Percentiles rank a stretch among this genome's conserved stretches.
These are phyloP conservation scores for Dicycla oo DNA, from an alignment of 2,888 invertebrate species.

Conservation along the genomic window DNA sequence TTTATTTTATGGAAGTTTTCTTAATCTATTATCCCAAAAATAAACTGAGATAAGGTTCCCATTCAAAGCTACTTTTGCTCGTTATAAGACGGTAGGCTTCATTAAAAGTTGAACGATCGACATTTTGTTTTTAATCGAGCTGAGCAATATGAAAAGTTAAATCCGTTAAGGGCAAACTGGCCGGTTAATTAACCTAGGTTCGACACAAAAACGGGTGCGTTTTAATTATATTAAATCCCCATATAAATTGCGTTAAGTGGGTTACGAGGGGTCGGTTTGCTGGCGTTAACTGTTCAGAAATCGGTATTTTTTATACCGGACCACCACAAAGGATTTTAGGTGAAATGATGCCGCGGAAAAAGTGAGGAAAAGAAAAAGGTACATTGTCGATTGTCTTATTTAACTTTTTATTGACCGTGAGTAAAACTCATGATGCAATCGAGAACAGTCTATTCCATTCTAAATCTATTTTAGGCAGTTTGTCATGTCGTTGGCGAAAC, in stretches of 20 bases:
- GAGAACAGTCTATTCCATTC: background rate
- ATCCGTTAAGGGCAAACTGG: slow-evolving; percentile 62
- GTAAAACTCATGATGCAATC: background rate
- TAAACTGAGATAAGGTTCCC: slow-evolving; percentile 40
- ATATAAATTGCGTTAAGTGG: slow-evolving; percentile 72
- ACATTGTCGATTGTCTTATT: background rate
- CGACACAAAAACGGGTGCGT: slow-evolving; percentile 74
- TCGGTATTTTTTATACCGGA: slow-evolving; percentile 52
- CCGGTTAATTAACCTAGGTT: slow-evolving; percentile 75
- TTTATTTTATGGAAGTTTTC: slow-evolving; percentile 39
- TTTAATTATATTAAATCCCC: slow-evolving; percentile 76
- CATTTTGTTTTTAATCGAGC: slow-evolving; percentile 65
- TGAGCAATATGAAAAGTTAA: slow-evolving; percentile 68
- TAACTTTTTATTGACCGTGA: background rate
- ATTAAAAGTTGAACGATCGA: slow-evolving; percentile 75
- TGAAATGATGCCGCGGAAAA: too few species aligned
- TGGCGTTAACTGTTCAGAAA: slow-evolving; percentile 70
- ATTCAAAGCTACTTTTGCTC: slow-evolving; percentile 31
- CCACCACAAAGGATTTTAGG: background rate
- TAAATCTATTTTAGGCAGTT: slow-evolving; percentile 20
- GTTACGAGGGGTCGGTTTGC: slow-evolving; percentile 66
- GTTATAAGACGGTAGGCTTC: slow-evolving; percentile 54
- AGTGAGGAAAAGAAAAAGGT: background rate
- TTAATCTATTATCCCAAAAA: slow-evolving; percentile 51
- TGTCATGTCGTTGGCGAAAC: slow-evolving; percentile 26